A percentile compares a stretch with the other conserved stretches of the same genome.
These are phyloP conservation scores for Pogonophryne albipinna DNA, from an alignment of 2,797 vertebrate species.

Conservation along the genomic window DNA sequence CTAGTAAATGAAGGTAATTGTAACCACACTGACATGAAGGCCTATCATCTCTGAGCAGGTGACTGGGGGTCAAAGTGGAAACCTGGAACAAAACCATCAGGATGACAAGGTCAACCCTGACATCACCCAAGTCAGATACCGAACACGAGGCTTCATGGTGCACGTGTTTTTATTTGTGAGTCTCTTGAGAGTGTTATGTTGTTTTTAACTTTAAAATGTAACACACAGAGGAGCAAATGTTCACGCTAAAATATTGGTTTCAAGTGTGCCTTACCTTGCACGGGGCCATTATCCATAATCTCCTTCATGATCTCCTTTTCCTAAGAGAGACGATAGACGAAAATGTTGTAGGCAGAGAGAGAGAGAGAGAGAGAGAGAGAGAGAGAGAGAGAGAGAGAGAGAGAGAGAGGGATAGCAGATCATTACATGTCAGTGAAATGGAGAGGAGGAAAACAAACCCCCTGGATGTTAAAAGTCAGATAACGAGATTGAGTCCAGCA, in stretches of 20 bases:
- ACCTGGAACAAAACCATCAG: slow-evolving; percentile 32
- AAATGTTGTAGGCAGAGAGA: slow-evolving; percentile 25
- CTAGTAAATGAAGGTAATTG: slow-evolving; percentile 38
- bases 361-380: slow-evolving; percentile 18
- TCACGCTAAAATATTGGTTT: slow-evolving; percentile 7
- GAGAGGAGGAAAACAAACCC: slow-evolving; percentile 62
- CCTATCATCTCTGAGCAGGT: slow-evolving; percentile 45
- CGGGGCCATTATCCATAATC: slow-evolving; percentile 95
- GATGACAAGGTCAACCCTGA: slow-evolving; percentile 52
- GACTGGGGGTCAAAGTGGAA: slow-evolving; percentile 60
- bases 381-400: slow-evolving; percentile 30
- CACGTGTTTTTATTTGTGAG: slow-evolving; percentile 23
- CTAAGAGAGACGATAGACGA: slow-evolving; percentile 75
- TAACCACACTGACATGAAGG: slow-evolving; percentile 27
- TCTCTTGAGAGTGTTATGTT: not conserved
- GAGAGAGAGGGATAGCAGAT: slow-evolving; percentile 29
- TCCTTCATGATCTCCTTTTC: slow-evolving; percentile 99
- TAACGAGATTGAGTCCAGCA: slow-evolving; percentile 63
- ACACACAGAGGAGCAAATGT: slow-evolving; percentile 10
- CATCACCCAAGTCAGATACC: slow-evolving; percentile 30
- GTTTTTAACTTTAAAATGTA: not conserved
- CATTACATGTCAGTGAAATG: slow-evolving; percentile 57
- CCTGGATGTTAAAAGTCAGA: slow-evolving; percentile 58
- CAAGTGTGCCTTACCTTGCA: slow-evolving; percentile 89
- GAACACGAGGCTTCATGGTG: slow-evolving; percentile 14